Percentiles rank a stretch among this genome's conserved stretches.
These are phyloP conservation scores for Semnornis frantzii DNA, from an alignment of 2,113 vertebrate species.

Conservation along the genomic window DNA sequence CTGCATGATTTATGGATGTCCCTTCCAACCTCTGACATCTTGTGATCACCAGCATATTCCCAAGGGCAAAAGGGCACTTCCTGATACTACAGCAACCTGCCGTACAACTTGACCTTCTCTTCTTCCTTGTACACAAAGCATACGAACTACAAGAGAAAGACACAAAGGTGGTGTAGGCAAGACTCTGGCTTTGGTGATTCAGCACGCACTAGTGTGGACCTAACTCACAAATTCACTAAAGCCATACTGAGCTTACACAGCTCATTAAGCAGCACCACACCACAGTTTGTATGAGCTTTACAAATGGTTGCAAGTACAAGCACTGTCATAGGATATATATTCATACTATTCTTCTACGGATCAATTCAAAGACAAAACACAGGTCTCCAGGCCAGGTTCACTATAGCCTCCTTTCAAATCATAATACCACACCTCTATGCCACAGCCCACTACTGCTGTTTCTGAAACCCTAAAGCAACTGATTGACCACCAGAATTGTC, in stretches of 20 bases:
- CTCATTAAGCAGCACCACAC: neutral
- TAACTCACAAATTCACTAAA: neutral
- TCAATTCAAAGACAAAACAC: neutral
- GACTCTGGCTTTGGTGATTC: neutral
- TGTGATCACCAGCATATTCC: neutral
- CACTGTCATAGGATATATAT: neutral
- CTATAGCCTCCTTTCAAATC: neutral
- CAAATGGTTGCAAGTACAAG: neutral
- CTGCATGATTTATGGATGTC: too few species aligned
- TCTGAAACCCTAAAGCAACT: neutral
- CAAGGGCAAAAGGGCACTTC: neutral
- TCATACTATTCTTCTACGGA: neutral
- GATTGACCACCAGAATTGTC: neutral
- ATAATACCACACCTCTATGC: neutral
- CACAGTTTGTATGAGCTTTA: neutral
- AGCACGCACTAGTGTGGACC: neutral
- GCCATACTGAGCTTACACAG: accelerated
- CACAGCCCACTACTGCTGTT: neutral
- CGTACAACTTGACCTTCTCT: neutral
- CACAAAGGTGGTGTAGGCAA: neutral
- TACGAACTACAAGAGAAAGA: neutral
- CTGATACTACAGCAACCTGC: neutral
- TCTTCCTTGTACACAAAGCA: neutral
- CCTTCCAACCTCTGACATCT: too few species aligned
- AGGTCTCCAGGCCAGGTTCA: neutral